Evolutionary conservation across 37 sponge, comb jelly and placozoan genomes (phyloP).

Genomic region (Petrosia ficiformis): DNA sequence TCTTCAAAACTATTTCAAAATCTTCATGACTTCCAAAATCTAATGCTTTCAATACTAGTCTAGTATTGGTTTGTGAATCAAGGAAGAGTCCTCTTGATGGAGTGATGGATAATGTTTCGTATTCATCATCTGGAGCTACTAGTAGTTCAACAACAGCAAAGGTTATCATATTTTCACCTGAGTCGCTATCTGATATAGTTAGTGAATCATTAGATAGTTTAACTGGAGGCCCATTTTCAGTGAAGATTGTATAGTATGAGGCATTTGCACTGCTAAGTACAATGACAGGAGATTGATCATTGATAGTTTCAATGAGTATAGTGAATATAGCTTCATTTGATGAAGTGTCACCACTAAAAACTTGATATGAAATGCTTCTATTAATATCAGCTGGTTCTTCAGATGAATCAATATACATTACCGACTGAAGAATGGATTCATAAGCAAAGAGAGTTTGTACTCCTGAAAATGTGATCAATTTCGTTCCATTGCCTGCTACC

Average conservation of each 20-base stretch:
- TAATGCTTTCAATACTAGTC: constrained; percentile 29
- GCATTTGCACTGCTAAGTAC: constrained; percentile 15
- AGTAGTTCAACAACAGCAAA: constrained; percentile 35
- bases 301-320: constrained; percentile 30
- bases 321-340: constrained; percentile 1
- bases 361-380: constrained; percentile 32
- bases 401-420: constrained; percentile 31
- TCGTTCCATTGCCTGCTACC: constrained; percentile 43
- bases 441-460: constrained; percentile 16
- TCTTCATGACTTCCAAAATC: constrained; percentile 16
- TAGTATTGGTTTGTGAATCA: neutral
- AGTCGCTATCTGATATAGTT: constrained; percentile 54
- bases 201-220: constrained; percentile 31
- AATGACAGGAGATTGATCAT: constrained; percentile 50
- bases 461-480: constrained; percentile 18
- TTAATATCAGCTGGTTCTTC: constrained; percentile 27
- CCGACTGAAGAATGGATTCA: constrained; percentile 9
- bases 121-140: constrained; percentile 10
- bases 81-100: neutral
- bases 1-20: constrained; percentile 32
- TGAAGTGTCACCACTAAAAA: neutral
- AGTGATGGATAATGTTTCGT: constrained; percentile 17
- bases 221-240: constrained; percentile 46
- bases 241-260: constrained; percentile 25
- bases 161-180: constrained; percentile 18